phyloP scores from a whole-genome alignment of 2,113 vertebrate species.

The Neofelis nebulosa region DNA sequence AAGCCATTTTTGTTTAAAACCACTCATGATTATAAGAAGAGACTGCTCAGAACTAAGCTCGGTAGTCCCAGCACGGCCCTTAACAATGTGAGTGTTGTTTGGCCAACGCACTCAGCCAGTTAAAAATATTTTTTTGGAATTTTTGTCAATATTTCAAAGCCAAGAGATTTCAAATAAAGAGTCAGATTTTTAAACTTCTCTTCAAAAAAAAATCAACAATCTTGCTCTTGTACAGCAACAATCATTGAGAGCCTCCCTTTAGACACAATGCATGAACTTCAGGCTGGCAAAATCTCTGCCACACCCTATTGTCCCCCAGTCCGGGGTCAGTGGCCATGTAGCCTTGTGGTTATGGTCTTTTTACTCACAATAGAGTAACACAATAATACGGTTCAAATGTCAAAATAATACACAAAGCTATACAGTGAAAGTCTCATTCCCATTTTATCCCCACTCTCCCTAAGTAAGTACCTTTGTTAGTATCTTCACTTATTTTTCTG shows the following conservation, averaged over 20 bases:
- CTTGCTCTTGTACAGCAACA: neutral
- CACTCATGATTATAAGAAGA: neutral
- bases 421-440: neutral
- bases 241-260: neutral
- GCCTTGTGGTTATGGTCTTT: neutral
- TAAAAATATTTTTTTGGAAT: neutral
- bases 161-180: neutral
- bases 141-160: slow-evolving; percentile 50
- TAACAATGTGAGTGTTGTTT: slow-evolving; percentile 36
- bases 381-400: neutral
- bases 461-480: neutral
- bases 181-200: neutral
- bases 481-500: neutral
- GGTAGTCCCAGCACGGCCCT: neutral
- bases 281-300: neutral
- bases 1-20: slow-evolving; percentile 42
- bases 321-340: neutral
- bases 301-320: neutral
- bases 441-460: neutral
- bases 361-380: neutral
- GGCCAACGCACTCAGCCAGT: neutral
- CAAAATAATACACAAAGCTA: neutral
- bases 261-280: neutral
- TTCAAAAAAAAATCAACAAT: neutral
- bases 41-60: neutral